phyloP scores from a whole-genome alignment of 2,797 vertebrate genomes.

The Gymnoscopelus microlampas region DNA sequence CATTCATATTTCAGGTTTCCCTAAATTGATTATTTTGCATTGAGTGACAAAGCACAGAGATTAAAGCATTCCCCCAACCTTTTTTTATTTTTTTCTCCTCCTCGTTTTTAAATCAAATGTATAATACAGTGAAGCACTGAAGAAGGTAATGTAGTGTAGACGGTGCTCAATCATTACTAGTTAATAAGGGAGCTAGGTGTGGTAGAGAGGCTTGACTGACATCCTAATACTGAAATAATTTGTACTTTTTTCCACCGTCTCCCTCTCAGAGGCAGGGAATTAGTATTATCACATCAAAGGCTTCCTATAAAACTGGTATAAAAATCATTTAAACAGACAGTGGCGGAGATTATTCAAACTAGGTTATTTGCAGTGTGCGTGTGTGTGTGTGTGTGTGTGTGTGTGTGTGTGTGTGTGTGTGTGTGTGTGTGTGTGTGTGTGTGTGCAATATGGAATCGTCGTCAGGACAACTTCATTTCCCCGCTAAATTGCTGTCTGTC shows the following conservation, averaged over 20 bases:
- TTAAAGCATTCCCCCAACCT: conserved; percentile 49
- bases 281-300: conserved; percentile 99
- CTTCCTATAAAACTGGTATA: conserved; percentile 90
- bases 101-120: conserved; percentile 79
- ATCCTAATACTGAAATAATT: conserved; percentile 95
- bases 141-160: conserved; percentile 62
- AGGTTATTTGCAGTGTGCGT: conserved; percentile 87
- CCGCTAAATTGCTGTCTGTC: conserved; percentile 93
- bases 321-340: conserved; percentile 98
- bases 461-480: conserved; percentile 94
- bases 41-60: conserved; percentile 52
- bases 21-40: conserved; percentile 46
- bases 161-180: conserved; percentile 95
- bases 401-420: too few species aligned
- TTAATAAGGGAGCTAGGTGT: conserved; percentile 89
- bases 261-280: conserved; percentile 87
- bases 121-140: conserved; percentile 73
- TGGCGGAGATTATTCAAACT: conserved; percentile 95
- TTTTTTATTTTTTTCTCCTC: neutral
- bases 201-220: conserved; percentile 93
- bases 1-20: conserved; percentile 24
- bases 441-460: conserved; percentile 89
- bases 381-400: too few species aligned
- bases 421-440: conserved; percentile 36
- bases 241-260: conserved; percentile 86